phyloP scores from a whole-genome alignment of 1,140 invertebrate genomes.

The Drosophila yakuba region DNA sequence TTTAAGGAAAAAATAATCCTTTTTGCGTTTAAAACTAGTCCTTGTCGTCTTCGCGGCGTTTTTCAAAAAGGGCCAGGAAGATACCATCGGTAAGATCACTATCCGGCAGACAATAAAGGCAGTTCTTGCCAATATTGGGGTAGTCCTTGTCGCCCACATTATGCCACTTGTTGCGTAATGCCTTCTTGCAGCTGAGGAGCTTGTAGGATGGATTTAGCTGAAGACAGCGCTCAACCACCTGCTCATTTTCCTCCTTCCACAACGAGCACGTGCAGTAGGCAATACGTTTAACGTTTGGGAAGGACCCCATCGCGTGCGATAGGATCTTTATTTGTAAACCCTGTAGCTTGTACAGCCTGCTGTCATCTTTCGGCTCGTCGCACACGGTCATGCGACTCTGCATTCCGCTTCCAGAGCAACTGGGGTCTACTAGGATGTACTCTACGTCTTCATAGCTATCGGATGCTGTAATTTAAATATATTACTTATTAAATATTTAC shows the following conservation, averaged over 20 bases:
- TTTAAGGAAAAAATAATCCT: background rate
- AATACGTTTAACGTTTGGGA: conserved; percentile 93
- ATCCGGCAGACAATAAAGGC: conserved; percentile 91
- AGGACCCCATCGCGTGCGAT: conserved; percentile 92
- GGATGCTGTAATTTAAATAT: conserved; percentile 30
- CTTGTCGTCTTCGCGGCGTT: conserved; percentile 81
- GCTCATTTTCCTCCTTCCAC: conserved; percentile 96
- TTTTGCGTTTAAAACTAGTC: conserved; percentile 1
- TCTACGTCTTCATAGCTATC: conserved; percentile 89
- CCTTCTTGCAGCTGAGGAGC: conserved; percentile 87
- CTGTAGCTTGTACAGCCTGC: conserved; percentile 89
- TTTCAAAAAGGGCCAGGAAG: conserved; percentile 95
- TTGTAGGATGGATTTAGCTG: conserved; percentile 87
- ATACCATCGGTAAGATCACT: conserved; percentile 95
- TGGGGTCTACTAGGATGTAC: conserved; percentile 97
- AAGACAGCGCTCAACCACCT: conserved; percentile 86
- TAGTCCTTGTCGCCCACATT: conserved; percentile 89
- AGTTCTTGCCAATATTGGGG: conserved; percentile 88
- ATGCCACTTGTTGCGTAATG: conserved; percentile 88
- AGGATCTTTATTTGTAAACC: conserved; percentile 94
- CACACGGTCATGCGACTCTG: conserved; percentile 85
- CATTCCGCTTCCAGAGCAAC: conserved; percentile 97
- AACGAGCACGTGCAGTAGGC: conserved; percentile 98
- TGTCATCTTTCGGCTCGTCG: conserved; percentile 77
- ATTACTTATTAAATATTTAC: background rate